Evolutionary conservation across 37 sponge, comb jelly and placozoan species (phyloP).

Genomic region (Chondrosia reniformis): DNA sequence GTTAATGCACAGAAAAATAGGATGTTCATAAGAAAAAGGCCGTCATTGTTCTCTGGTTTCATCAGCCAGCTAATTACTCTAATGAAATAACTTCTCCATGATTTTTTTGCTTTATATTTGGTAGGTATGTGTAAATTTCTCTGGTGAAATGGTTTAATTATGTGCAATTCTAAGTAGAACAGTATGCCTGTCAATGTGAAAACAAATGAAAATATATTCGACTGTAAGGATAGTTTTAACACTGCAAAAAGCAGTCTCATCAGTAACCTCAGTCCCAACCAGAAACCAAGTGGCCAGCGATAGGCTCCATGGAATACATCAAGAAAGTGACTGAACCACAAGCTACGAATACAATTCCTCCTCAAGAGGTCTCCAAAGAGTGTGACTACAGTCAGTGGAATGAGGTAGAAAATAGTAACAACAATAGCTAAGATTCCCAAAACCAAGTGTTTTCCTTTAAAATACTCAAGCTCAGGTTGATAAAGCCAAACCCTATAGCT

Average conservation of each 20-base stretch:
- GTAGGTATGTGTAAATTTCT: too few species aligned
- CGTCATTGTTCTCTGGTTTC: too few species aligned
- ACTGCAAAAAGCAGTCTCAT: neutral
- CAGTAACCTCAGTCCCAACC: slow-evolving; percentile 1
- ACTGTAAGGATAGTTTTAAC: neutral
- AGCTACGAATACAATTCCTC: neutral
- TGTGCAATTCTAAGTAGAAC: too few species aligned
- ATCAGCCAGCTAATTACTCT: too few species aligned
- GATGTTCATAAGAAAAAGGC: too few species aligned
- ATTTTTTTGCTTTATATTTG: too few species aligned
- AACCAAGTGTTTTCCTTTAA: slow-evolving; percentile 4
- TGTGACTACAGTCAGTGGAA: slow-evolving; percentile 2
- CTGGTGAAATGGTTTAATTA: too few species aligned
- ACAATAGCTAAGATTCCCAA: neutral
- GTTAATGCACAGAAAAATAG: too few species aligned
- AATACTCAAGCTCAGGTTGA: neutral
- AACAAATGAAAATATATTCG: too few species aligned
- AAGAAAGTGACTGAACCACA: slow-evolving; percentile 11
- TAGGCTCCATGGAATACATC: slow-evolving; percentile 15
- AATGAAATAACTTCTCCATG: too few species aligned
- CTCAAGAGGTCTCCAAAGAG: slow-evolving; percentile 5
- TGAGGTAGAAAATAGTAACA: neutral
- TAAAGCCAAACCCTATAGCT: neutral
- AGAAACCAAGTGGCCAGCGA: slow-evolving; percentile 6
- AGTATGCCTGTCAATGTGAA: too few species aligned